Base-by-base conservation (phyloP, 2,888 invertebrate species). In the Platycheirus albimanus region DNA sequence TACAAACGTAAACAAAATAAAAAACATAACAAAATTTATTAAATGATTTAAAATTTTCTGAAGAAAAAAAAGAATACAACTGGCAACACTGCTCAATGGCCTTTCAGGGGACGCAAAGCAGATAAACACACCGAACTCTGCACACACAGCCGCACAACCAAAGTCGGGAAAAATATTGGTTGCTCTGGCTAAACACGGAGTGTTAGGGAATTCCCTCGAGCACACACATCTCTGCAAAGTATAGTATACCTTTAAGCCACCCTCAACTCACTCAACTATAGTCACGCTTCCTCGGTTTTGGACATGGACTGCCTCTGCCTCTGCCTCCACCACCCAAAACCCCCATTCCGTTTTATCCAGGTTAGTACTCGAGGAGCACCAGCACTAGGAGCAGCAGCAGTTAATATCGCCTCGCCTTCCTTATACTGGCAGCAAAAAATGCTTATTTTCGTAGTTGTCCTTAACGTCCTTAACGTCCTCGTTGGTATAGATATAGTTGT, bases 181-280 rank as follows among this genome's bases (percentile, higher is more conserved):
- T 38, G 56, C 64, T 72, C 77, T 56, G 49, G 66, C 66, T 69
- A 77, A 83, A 83, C 78, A 78, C 24, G 10, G 51, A 63, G 81
- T 81, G 81, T 81, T 61, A 54, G 81, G 72, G 78, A 78, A 83
- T 83, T 78, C 78, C 83, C 83, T 78, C 15, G 69, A 72, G 83
- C 76, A 74, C 63, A 61, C 41, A 67, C 71, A 61, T 79, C 54
- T 43, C 52, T 52, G 28, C 33, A 49, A 13, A 17, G 51, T 38
- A 58, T 6, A 24, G 24, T 49, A 45, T 20, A 43, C 43, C 17
- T 17, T 11, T 69, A 17, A 15, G 43, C 43, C 45, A 66, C 58
- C 47, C 47, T 30, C 70, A 15, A 47, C 49, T 58, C 49, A 38
- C 52, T 54, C 63, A 49, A 64, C 56, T 52, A 6, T 8, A 77